phyloP scores from a whole-genome alignment of 2,797 vertebrate species.

The Pampus argenteus region DNA sequence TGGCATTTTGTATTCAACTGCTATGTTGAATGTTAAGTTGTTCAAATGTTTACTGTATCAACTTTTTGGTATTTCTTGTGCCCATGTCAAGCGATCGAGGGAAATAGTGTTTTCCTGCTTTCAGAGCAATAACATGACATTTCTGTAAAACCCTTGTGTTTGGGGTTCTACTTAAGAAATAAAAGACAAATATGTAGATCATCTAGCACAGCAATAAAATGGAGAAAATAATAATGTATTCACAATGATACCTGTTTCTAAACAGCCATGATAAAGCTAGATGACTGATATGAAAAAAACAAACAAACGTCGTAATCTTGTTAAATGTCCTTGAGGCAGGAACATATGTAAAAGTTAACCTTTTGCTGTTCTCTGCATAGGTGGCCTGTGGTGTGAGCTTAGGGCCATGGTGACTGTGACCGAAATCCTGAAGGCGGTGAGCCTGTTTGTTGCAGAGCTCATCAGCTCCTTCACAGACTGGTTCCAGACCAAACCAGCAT shows the following conservation, averaged over 20 bases:
- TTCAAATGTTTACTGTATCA: background rate
- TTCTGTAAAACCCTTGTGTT: background rate
- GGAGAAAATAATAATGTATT: background rate
- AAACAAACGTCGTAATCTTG: background rate
- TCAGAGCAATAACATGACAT: background rate
- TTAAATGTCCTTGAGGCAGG: background rate
- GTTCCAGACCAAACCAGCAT: slow-evolving; percentile 73
- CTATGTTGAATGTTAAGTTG: background rate
- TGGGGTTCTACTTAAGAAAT: background rate
- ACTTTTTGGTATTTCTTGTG: background rate
- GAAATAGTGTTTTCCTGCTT: background rate
- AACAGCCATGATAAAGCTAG: background rate
- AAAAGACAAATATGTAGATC: background rate
- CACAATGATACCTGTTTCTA: background rate
- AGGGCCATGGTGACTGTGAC: slow-evolving; percentile 59
- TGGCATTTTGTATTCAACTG: background rate
- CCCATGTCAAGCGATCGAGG: background rate
- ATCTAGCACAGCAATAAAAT: background rate
- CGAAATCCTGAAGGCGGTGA: slow-evolving; percentile 54
- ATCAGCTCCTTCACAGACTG: slow-evolving; percentile 72
- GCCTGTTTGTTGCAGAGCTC: slow-evolving; percentile 67
- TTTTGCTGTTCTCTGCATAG: slow-evolving; percentile 20
- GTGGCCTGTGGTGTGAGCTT: background rate
- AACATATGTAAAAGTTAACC: background rate
- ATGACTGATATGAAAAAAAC: background rate